These are phyloP conservation scores for Ondatra zibethicus DNA, from an alignment of 2,113 vertebrate genomes.

Conservation along the genomic window DNA sequence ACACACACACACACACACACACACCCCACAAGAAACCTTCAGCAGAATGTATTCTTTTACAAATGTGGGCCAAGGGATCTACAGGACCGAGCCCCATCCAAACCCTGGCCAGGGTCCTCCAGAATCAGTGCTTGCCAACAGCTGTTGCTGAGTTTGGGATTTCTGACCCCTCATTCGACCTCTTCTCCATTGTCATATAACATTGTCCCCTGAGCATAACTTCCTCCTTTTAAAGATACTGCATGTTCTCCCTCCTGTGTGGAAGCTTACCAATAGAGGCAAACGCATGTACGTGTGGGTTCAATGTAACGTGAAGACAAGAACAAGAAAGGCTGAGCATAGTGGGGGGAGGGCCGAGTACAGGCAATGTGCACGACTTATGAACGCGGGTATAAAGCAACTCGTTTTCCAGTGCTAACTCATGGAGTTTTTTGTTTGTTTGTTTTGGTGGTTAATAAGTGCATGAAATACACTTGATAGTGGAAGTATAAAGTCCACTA, in stretches of 20 bases:
- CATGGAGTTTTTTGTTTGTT: neutral
- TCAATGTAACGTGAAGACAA: neutral
- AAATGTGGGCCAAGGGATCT: neutral
- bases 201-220: no score
- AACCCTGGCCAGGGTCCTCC: fast-evolving
- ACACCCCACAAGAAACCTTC: neutral
- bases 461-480: neutral
- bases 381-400: no score
- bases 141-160: neutral
- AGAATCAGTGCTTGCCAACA: no score
- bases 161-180: fast-evolving
- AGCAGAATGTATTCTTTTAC: neutral
- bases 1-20: neutral
- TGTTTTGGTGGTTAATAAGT: neutral
- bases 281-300: no score
- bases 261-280: neutral
- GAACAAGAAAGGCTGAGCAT: neutral
- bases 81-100: neutral
- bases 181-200: neutral
- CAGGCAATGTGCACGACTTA: neutral
- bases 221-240: neutral
- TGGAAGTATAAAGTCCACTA: neutral
- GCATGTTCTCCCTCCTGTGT: neutral
- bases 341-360: no score
- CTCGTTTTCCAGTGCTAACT: neutral